phyloP scores from a whole-genome alignment of 2,888 invertebrate genomes.

The Lasioglossum morio region DNA sequence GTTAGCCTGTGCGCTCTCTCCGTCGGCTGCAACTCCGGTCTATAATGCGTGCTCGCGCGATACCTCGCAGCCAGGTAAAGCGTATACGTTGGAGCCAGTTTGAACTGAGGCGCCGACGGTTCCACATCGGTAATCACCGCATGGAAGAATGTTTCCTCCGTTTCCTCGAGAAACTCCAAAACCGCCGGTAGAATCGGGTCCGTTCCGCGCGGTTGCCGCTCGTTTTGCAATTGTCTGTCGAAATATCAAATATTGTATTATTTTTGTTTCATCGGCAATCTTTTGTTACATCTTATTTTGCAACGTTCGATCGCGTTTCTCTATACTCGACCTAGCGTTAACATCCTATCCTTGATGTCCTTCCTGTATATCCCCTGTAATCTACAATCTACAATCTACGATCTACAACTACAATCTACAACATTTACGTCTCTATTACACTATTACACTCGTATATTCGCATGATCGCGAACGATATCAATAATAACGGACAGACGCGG shows the following conservation, averaged over 20 bases:
- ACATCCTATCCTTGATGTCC: neutral
- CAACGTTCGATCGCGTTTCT: neutral
- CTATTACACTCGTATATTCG: neutral
- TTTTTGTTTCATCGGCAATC: neutral
- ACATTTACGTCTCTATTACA: neutral
- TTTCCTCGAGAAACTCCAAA: conserved; percentile 97
- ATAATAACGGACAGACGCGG: neutral
- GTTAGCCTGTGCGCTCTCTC: conserved; percentile 97
- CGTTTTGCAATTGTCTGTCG: conserved; percentile 49
- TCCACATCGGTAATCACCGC: conserved; percentile 95
- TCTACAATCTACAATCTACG: too few species aligned
- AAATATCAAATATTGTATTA: neutral
- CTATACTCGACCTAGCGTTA: neutral
- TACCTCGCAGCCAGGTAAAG: conserved; percentile 97
- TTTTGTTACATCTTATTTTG: neutral
- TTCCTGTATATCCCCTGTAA: neutral
- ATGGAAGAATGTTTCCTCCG: conserved; percentile 96
- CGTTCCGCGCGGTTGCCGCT: conserved; percentile 88
- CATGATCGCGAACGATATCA: neutral
- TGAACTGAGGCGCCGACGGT: conserved; percentile 95
- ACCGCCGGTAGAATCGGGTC: conserved; percentile 97
- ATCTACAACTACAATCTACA: neutral
- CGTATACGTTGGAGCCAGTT: conserved; percentile 98
- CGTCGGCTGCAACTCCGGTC: conserved; percentile 95
- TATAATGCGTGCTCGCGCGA: conserved; percentile 96